A percentile compares a stretch with the other conserved stretches of the same genome.
Evolutionary conservation across 1,140 invertebrate species (phyloP).

Genomic region (Diabrotica undecimpunctata): DNA sequence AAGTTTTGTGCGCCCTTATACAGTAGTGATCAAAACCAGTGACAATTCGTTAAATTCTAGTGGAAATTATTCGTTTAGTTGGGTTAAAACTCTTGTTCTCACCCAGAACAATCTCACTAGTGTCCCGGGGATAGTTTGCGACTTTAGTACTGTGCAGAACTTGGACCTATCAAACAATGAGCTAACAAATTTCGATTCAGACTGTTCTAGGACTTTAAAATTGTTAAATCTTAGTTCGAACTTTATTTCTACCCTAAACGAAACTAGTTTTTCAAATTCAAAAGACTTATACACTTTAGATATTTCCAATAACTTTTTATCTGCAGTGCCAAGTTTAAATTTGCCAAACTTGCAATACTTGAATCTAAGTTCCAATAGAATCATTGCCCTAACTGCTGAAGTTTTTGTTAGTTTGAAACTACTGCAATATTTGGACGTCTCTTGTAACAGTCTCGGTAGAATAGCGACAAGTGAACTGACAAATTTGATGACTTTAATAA

Average conservation of each 20-base stretch:
- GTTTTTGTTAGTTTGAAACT: slow-evolving; percentile 62
- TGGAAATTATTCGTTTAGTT: slow-evolving; percentile 48
- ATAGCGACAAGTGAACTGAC: slow-evolving; percentile 70
- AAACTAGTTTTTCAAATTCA: slow-evolving; percentile 51
- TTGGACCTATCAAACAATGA: slow-evolving; percentile 60
- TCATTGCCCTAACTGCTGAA: slow-evolving; percentile 55
- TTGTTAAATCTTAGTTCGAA: slow-evolving; percentile 57
- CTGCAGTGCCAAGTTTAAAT: slow-evolving; percentile 55
- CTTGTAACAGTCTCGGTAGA: slow-evolving; percentile 68
- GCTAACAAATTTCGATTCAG: slow-evolving; percentile 24
- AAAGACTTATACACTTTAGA: slow-evolving; percentile 53
- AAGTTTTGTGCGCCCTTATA: slow-evolving; percentile 12
- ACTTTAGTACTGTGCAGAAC: slow-evolving; percentile 40
- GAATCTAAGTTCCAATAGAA: slow-evolving; percentile 66
- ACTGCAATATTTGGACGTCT: slow-evolving; percentile 76
- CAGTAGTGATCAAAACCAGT: slow-evolving; percentile 20
- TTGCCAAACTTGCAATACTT: slow-evolving; percentile 63
- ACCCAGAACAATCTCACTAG: slow-evolving; percentile 51
- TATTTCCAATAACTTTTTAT: slow-evolving; percentile 61
- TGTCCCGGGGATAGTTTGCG: slow-evolving; percentile 38
- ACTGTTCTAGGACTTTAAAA: slow-evolving; percentile 42
- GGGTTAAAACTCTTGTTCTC: slow-evolving; percentile 50
- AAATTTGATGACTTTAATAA: slow-evolving; percentile 70
- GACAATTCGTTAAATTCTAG: slow-evolving; percentile 22
- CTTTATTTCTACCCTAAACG: slow-evolving; percentile 51